Evolutionary conservation across 30 jellyfish, hydroid and myxozoan genomes (phyloP).

Genomic region (Cassiopea xamachana): DNA sequence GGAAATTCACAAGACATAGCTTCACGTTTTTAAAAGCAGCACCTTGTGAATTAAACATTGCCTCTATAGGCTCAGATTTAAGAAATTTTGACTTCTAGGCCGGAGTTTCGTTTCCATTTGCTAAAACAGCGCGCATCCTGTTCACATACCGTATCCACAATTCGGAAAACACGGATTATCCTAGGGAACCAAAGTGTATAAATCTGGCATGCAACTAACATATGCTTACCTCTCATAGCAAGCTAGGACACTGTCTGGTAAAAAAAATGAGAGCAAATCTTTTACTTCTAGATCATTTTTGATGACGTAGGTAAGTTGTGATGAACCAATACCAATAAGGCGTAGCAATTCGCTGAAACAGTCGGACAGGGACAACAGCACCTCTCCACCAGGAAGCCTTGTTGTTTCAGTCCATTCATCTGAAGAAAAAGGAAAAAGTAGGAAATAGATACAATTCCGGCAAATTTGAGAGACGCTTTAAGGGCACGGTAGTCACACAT

Average conservation of each 20-base stretch:
- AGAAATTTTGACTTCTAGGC: no score
- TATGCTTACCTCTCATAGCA: conserved; percentile 90
- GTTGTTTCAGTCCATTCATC: conserved; percentile 82
- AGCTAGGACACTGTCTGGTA: conserved; percentile 95
- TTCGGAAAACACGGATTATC: not conserved
- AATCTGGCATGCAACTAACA: no score
- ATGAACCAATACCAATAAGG: conserved; percentile 77
- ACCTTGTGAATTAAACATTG: no score
- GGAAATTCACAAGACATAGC: no score
- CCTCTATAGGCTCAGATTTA: no score
- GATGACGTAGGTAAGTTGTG: conserved; percentile 89
- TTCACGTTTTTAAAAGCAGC: no score
- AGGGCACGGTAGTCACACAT: no score
- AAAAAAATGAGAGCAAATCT: conserved; percentile 89
- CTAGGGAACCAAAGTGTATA: not conserved
- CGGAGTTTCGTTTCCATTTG: no score
- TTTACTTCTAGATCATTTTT: conserved; percentile 70
- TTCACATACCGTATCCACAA: not conserved
- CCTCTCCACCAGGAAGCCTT: conserved; percentile 95
- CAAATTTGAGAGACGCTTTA: no score
- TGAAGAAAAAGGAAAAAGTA: not conserved
- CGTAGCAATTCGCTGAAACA: conserved; percentile 81
- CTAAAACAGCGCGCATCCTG: no score
- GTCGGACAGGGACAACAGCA: conserved; percentile 78
- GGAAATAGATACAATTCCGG: no score